Conservation (phyloP, 2,888 invertebrate genomes). For the Encarsia formosa region DNA sequence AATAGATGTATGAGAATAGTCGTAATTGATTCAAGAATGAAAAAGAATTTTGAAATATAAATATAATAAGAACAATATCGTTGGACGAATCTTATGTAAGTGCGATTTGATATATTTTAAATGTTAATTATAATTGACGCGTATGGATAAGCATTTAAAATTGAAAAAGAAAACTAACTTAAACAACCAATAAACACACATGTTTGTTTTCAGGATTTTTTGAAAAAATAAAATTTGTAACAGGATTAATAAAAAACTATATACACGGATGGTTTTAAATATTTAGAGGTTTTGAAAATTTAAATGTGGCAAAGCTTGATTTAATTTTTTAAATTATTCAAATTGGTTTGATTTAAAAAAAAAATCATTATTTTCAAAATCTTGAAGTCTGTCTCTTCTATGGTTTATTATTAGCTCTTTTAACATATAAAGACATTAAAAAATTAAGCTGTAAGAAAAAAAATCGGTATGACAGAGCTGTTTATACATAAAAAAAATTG, state of each 20-base stretch:
- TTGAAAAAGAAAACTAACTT: not conserved
- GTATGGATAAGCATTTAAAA: not conserved
- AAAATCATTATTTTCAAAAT: constrained; percentile 6
- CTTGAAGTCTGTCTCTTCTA: constrained; percentile 22
- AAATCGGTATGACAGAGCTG: constrained; percentile 42
- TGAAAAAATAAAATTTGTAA: constrained; percentile 1
- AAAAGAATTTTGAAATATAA: no score
- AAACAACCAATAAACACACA: not conserved
- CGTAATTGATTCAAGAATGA: constrained; percentile 13
- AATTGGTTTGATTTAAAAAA: not conserved
- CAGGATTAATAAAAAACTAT: not conserved
- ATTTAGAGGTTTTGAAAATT: constrained; percentile 14
- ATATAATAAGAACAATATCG: no score
- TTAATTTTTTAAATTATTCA: not conserved
- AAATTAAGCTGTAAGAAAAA: constrained; percentile 35
- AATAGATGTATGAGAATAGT: constrained; percentile 21
- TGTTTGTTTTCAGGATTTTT: not conserved
- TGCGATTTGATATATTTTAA: constrained; percentile 26
- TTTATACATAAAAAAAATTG: constrained; percentile 42
- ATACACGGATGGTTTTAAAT: not conserved
- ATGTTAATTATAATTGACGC: constrained; percentile 32
- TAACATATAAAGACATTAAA: constrained; percentile 30
- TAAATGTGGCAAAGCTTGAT: not conserved
- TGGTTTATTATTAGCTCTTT: constrained; percentile 39
- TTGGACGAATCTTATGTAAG: constrained; percentile 18